Conservation (phyloP, 2,888 invertebrate species). For the Noctua janthe region DNA sequence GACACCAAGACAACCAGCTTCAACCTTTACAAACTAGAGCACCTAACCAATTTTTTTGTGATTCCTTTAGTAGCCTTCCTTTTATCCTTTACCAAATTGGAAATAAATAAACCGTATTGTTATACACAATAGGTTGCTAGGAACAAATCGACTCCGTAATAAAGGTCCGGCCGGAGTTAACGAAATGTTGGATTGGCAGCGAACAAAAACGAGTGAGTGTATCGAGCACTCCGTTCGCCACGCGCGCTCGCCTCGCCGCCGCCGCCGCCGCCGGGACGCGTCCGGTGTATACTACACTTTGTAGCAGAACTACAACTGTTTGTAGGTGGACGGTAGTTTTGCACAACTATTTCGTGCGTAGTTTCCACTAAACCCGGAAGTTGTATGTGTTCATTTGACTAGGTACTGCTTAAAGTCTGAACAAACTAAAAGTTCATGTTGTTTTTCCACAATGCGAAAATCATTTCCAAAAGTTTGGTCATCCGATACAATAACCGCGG, state of each 20-base stretch:
- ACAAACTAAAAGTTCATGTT: neutral
- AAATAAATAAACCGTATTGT: slow-evolving; percentile 40
- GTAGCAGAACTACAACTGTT: slow-evolving; percentile 12
- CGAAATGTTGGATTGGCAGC: slow-evolving; percentile 44
- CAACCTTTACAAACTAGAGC: slow-evolving; percentile 8
- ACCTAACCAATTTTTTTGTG: slow-evolving; percentile 21
- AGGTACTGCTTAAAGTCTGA: neutral
- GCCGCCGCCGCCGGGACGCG: neutral
- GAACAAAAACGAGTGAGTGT: slow-evolving; percentile 18
- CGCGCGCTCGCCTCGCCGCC: neutral
- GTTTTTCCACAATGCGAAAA: neutral
- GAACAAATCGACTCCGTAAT: slow-evolving; percentile 48
- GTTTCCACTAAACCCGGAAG: neutral
- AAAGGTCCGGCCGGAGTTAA: slow-evolving; percentile 38
- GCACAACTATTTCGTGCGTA: neutral
- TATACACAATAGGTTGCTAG: slow-evolving; percentile 29
- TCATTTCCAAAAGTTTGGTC: slow-evolving; percentile 8
- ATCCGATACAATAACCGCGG: slow-evolving; percentile 20
- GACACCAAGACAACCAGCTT: neutral
- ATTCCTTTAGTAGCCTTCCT: slow-evolving; percentile 11
- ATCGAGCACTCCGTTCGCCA: neutral
- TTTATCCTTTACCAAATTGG: slow-evolving; percentile 26
- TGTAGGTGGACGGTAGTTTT: neutral
- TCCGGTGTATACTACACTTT: slow-evolving; percentile 23
- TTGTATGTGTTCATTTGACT: slow-evolving; percentile 2